These are phyloP conservation scores for Gymnocephalus cernua DNA, from an alignment of 2,113 vertebrate species.

Conservation along the genomic window DNA sequence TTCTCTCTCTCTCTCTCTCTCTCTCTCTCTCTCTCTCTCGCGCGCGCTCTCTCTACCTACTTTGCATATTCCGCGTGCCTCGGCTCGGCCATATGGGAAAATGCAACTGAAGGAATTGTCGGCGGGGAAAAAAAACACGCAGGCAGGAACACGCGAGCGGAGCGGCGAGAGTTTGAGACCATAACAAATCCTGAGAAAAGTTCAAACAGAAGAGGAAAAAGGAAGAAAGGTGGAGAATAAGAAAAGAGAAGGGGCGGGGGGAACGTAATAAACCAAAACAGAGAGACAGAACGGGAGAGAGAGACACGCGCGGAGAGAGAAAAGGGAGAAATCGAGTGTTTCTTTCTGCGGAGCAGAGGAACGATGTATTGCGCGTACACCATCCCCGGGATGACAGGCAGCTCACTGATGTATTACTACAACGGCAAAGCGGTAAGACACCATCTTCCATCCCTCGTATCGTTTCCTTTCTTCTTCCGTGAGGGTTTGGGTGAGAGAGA, in stretches of 20 bases:
- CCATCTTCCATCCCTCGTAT: conserved; percentile 62
- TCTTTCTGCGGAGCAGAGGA: conserved; percentile 61
- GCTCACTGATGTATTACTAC: conserved; percentile 96
- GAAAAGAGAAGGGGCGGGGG: conserved; percentile 40
- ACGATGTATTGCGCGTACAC: conserved; percentile 96
- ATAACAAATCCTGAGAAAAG: conserved; percentile 82
- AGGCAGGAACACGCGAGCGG: conserved; percentile 80
- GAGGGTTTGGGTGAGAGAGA: conserved; percentile 37
- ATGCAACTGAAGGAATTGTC: conserved; percentile 97
- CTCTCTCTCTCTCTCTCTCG: conserved; percentile 74
- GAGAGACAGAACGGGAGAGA: conserved; percentile 14
- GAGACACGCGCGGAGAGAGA: conserved; percentile 10
- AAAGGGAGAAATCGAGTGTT: conserved; percentile 38
- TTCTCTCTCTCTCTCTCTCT: conserved; percentile 68
- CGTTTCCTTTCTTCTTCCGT: conserved; percentile 1
- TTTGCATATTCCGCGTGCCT: conserved; percentile 96
- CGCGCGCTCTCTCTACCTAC: conserved; percentile 87
- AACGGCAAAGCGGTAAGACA: conserved; percentile 96
- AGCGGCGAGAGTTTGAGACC: conserved; percentile 85
- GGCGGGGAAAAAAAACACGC: conserved; percentile 89
- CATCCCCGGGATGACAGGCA: conserved; percentile 94
- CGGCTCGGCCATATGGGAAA: conserved; percentile 96
- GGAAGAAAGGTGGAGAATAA: conserved; percentile 68
- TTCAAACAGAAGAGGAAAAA: conserved; percentile 77
- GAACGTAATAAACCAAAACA: conserved; percentile 28